Percentiles rank a stretch among this genome's conserved stretches.
phyloP scores from a whole-genome alignment of 2,797 vertebrate genomes.

The Cetoscarus ocellatus region DNA sequence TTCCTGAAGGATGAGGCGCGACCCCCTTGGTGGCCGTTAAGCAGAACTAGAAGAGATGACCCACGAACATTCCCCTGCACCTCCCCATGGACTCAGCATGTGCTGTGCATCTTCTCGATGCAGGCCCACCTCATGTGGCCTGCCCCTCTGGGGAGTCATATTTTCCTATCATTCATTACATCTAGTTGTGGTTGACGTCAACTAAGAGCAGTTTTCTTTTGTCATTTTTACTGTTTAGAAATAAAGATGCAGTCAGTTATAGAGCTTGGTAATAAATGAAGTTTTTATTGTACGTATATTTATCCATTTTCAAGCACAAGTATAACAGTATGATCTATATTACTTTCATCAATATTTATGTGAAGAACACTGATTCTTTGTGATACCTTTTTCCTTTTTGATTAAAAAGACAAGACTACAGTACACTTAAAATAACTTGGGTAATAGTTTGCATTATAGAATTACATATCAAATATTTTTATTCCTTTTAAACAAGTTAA shows the following conservation, averaged over 20 bases:
- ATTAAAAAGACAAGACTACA: no score
- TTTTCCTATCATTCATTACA: not conserved
- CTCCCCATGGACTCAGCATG: slow-evolving; percentile 56
- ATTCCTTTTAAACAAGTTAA: no score
- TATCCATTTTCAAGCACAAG: no score
- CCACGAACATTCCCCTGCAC: slow-evolving; percentile 59
- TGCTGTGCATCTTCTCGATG: slow-evolving; percentile 25
- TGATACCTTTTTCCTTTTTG: no score
- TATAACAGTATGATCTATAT: no score
- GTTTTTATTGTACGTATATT: no score
- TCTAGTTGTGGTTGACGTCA: not conserved
- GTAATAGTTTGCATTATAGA: no score
- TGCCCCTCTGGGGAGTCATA: not conserved
- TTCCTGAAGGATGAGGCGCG: slow-evolving; percentile 20
- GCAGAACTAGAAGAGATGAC: slow-evolving; percentile 46
- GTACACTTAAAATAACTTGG: no score
- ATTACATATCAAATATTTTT: no score
- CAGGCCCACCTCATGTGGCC: slow-evolving; percentile 52
- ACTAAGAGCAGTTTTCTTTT: not conserved
- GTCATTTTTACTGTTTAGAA: slow-evolving; percentile 8
- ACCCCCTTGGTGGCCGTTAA: slow-evolving; percentile 52
- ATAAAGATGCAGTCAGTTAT: not conserved
- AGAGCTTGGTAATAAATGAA: no score
- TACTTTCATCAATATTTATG: no score
- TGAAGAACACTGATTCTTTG: no score